A percentile compares a stretch with the other conserved stretches of the same genome.
phyloP scores from a whole-genome alignment of 2,113 vertebrate genomes.

The Caretta caretta region DNA sequence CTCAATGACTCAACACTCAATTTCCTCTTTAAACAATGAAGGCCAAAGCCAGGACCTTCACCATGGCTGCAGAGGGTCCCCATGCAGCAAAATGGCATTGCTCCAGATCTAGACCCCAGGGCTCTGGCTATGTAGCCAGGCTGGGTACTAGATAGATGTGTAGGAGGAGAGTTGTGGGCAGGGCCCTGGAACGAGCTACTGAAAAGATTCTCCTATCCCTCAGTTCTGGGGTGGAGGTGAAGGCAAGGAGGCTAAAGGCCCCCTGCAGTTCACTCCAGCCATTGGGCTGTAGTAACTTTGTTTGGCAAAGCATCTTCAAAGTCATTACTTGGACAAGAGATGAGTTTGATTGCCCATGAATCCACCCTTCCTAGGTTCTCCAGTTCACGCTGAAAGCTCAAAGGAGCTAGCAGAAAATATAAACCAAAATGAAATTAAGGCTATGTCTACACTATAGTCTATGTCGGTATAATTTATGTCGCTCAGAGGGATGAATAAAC shows the following conservation, averaged over 20 bases:
- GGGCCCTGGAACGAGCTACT: neutral
- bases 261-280: neutral
- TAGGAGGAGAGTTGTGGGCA: neutral
- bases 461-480: too few relatives aligned
- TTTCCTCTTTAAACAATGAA: neutral
- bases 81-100: neutral
- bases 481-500: too few relatives aligned
- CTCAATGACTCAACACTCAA: neutral
- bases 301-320: neutral
- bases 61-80: neutral
- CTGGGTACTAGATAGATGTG: fast-evolving
- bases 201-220: neutral
- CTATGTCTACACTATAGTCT: too few relatives aligned
- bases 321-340: fast-evolving
- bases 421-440: neutral
- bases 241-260: neutral
- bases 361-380: neutral
- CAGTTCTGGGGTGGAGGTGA: neutral
- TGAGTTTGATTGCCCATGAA: neutral
- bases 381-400: neutral
- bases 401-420: neutral
- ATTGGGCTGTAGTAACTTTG: neutral
- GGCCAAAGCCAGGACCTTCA: neutral
- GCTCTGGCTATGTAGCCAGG: neutral
- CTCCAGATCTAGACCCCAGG: neutral